Conservation (phyloP, 1,140 invertebrate species). For the Lordiphosa mommai region DNA sequence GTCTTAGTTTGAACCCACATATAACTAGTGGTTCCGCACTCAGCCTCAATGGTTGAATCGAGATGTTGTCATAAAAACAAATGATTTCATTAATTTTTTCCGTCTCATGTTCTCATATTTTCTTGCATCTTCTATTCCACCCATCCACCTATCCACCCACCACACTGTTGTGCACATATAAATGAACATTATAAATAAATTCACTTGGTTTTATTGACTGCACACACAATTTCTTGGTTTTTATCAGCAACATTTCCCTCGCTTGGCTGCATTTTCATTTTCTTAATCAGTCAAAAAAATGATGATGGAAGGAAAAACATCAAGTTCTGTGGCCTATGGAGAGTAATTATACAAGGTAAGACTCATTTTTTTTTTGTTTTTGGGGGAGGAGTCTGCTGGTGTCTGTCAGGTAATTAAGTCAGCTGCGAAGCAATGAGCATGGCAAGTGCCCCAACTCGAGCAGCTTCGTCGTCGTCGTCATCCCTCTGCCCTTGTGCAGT, state of each 20-base stretch:
- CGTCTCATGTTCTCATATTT: too few relatives aligned
- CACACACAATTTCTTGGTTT: constrained; percentile 32
- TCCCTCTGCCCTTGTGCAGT: constrained; percentile 4
- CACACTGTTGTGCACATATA: not conserved
- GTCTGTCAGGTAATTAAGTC: constrained; percentile 42
- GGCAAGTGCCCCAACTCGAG: constrained; percentile 51
- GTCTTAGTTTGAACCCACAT: too few relatives aligned
- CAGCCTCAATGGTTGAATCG: too few relatives aligned
- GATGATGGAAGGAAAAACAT: constrained; percentile 19
- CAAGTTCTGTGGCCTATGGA: constrained; percentile 28
- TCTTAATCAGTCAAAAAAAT: constrained; percentile 61
- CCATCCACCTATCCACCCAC: too few relatives aligned
- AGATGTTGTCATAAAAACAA: too few relatives aligned
- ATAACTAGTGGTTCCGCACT: too few relatives aligned
- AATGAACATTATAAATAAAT: constrained; percentile 25
- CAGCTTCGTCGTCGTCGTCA: too few relatives aligned
- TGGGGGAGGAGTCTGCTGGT: not conserved
- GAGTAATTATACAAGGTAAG: constrained; percentile 43
- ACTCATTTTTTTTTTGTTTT: too few relatives aligned
- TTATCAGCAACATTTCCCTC: constrained; percentile 61
- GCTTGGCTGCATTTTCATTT: constrained; percentile 68
- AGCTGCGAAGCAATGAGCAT: constrained; percentile 49
- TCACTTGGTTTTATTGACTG: constrained; percentile 52
- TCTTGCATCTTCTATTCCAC: too few relatives aligned
- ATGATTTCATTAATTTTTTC: too few relatives aligned